These are phyloP conservation scores for Pseudopleuronectes americanus DNA, from an alignment of 2,797 vertebrate species.

Conservation along the genomic window DNA sequence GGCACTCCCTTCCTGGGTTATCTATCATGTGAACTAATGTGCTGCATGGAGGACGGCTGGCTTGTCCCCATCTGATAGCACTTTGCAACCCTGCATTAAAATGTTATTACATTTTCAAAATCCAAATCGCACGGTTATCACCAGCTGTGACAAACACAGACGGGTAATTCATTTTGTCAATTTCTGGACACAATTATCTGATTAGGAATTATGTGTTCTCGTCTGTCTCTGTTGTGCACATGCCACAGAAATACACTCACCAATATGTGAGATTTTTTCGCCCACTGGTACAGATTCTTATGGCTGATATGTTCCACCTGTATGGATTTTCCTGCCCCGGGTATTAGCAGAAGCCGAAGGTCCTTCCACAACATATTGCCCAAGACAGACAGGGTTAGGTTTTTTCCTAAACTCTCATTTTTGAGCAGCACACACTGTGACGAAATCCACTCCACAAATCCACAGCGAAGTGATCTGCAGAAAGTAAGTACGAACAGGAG, in stretches of 20 bases:
- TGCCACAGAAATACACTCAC: conserved; percentile 32
- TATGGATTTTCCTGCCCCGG: conserved; percentile 69
- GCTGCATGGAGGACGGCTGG: conserved; percentile 23
- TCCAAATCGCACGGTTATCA: conserved; percentile 68
- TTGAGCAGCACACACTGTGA: conserved; percentile 21
- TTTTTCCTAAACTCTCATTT: conserved; percentile 65
- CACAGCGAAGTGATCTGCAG: conserved; percentile 29
- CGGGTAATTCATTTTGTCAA: conserved; percentile 51
- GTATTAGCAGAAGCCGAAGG: conserved; percentile 65
- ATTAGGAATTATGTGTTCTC: conserved; percentile 59
- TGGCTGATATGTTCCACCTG: conserved; percentile 58
- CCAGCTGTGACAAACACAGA: conserved; percentile 56
- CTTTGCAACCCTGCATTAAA: conserved; percentile 52
- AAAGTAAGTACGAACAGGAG: conserved; percentile 24
- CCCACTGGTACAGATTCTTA: conserved; percentile 32
- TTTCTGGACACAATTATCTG: conserved; percentile 66
- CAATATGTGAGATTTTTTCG: conserved; percentile 62
- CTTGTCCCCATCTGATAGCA: conserved; percentile 49
- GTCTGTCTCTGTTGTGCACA: conserved; percentile 18
- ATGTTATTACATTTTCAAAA: conserved; percentile 64
- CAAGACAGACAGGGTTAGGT: conserved; percentile 62
- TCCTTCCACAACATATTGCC: conserved; percentile 44
- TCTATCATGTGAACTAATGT: conserved; percentile 33
- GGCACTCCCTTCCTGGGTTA: conserved; percentile 29
- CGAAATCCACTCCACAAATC: conserved; percentile 46